These are phyloP conservation scores for Pentamera pediparva DNA, from an alignment of 53 echinoderm and acorn worm genomes.

Conservation along the genomic window DNA sequence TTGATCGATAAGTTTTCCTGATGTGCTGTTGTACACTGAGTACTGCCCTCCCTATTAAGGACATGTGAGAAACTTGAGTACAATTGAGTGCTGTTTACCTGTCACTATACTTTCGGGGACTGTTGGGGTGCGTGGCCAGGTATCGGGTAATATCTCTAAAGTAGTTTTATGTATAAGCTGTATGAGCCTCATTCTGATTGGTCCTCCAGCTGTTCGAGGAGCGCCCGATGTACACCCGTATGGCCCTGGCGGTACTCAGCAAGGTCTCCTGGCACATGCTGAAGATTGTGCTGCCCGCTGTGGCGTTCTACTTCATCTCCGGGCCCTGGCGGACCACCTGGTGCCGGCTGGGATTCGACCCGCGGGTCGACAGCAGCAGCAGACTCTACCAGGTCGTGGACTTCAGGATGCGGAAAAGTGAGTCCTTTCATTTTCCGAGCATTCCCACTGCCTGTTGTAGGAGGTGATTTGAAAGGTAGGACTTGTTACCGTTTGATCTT, in stretches of 20 bases:
- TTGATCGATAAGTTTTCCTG: too few relatives aligned
- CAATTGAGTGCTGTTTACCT: too few relatives aligned
- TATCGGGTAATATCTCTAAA: too few relatives aligned
- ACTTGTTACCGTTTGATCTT: background rate
- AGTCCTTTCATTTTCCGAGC: background rate
- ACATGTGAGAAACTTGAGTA: too few relatives aligned
- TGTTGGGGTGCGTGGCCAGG: too few relatives aligned
- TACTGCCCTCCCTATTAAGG: too few relatives aligned
- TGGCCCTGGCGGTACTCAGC: constrained; percentile 52
- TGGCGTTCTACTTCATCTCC: constrained; percentile 68
- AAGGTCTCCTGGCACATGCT: constrained; percentile 31
- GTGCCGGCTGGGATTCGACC: constrained; percentile 80
- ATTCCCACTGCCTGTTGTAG: background rate
- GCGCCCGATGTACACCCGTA: constrained; percentile 85
- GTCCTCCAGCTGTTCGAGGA: constrained; percentile 52
- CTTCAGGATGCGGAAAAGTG: constrained; percentile 78
- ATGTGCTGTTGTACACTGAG: too few relatives aligned
- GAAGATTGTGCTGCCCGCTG: constrained; percentile 56
- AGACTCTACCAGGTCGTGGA: constrained; percentile 81
- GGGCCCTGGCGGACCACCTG: constrained; percentile 91
- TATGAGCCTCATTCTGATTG: too few relatives aligned
- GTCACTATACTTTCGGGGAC: too few relatives aligned
- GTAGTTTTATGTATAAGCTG: too few relatives aligned
- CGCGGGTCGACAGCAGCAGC: constrained; percentile 43
- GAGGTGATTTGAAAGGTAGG: background rate